A percentile compares a stretch with the other conserved stretches of the same genome.
phyloP scores from a whole-genome alignment of 2,113 vertebrate genomes.

The Microtus richardsoni region DNA sequence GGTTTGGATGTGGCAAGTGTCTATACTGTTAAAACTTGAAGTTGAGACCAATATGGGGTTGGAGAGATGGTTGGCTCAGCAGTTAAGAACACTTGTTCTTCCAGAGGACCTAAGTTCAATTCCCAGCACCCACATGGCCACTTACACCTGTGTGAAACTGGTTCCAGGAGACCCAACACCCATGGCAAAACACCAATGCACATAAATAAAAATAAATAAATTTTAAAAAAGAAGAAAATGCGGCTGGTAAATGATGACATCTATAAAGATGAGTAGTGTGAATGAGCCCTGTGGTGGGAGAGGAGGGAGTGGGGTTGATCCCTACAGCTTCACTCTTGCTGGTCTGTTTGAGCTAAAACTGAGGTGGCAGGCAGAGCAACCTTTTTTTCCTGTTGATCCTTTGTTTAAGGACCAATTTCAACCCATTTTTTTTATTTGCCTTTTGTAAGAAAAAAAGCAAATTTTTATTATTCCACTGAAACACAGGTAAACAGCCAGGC shows the following conservation, averaged over 20 bases:
- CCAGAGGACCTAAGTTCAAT: neutral
- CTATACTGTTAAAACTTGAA: constrained; percentile 50
- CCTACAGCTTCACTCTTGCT: neutral
- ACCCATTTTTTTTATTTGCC: constrained; percentile 24
- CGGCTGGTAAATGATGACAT: constrained; percentile 21
- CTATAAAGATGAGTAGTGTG: neutral
- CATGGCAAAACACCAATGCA: neutral
- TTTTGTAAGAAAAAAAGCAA: constrained; percentile 45
- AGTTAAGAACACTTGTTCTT: neutral
- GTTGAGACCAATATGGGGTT: neutral
- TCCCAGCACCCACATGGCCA: neutral
- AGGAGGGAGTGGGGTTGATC: constrained; percentile 17
- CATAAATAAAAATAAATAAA: neutral
- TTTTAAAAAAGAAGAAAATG: neutral
- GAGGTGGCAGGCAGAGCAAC: neutral
- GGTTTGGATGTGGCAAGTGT: constrained; percentile 1
- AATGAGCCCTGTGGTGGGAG: neutral
- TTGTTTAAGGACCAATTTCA: constrained; percentile 47
- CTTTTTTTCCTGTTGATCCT: constrained; percentile 62
- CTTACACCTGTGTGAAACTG: neutral
- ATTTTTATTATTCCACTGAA: constrained; percentile 21
- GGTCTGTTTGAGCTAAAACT: constrained; percentile 47
- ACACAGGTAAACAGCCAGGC: neutral
- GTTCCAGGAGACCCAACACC: neutral
- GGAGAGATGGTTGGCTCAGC: neutral